Evolutionary conservation across 2,797 vertebrate genomes (phyloP).

Genomic region (Synanceia verrucosa): DNA sequence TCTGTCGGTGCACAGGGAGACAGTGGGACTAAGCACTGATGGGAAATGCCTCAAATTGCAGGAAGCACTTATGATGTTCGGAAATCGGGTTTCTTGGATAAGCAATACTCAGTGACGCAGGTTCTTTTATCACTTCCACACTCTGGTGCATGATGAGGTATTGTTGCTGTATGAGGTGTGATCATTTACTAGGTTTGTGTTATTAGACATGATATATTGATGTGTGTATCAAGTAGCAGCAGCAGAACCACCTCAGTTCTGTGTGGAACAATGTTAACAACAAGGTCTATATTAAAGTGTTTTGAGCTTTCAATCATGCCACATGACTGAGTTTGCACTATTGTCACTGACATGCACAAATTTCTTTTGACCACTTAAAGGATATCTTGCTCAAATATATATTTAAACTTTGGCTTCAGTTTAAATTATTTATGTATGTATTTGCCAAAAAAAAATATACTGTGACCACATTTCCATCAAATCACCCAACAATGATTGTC

Average conservation of each 20-base stretch:
- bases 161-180: background rate
- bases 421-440: background rate
- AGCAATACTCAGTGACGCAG: constrained; percentile 27
- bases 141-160: constrained; percentile 4
- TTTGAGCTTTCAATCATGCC: background rate
- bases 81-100: constrained; percentile 68
- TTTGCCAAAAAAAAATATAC: background rate
- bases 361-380: background rate
- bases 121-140: constrained; percentile 28
- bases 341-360: background rate
- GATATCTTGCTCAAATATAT: background rate
- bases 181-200: background rate
- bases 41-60: constrained; percentile 67
- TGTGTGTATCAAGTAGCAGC: too few relatives aligned
- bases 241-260: background rate
- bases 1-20: constrained; percentile 41
- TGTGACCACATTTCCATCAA: background rate
- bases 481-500: background rate
- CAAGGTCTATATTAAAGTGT: background rate
- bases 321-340: background rate
- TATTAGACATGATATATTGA: background rate
- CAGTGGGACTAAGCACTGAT: constrained; percentile 54
- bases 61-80: constrained; percentile 66
- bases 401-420: background rate
- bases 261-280: background rate